Evolutionary conservation across 2,113 vertebrate species (phyloP), one percentile per base, ranked within the genome.

Genomic region (Pterocles burchelli): DNA sequence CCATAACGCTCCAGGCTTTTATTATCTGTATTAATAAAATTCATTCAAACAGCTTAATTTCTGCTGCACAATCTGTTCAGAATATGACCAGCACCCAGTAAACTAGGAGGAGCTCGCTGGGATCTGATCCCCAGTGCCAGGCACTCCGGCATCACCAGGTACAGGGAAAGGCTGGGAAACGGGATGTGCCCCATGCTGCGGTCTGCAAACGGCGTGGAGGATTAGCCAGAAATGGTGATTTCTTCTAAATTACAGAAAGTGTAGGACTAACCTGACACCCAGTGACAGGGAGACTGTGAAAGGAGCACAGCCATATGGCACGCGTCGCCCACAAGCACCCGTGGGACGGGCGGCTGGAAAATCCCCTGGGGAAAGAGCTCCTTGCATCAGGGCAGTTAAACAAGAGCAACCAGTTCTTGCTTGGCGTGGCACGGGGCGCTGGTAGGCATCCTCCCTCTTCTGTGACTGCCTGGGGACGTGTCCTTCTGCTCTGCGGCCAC

Each of bases 311-410:
- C 28, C 21, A 10, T 33, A 20, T 1, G 3, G 62, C 52, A 54
- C 1, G 3, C 31, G 31, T 1, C 66, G 43, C 55, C 45, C 38
- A 6, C 29, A 10, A 77, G 55, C 0, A 1, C 4, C 0, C 3
- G 10, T 62, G 80, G 45, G 57, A 31, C 58, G 18, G 46, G 58
- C 2, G 4, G 26, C 49, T 43, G 79, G 45, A 65, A 63, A 49
- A 52, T 49, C 19, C 81, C 70, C 77, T 78, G 68, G 58, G 55
- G 67, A n/a, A 54, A 38, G 72, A 88, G 79, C 29, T 48, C 43
- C 63, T 51, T 58, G 75, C 10, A 5, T 25, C 65, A 45, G 29
- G 19, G 83, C 52, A 7, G 61, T 33, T 13, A 57, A 88, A 88
- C 11, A 1, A n/a, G 74, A 83, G 51, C 67, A 68, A 62, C 49